These are phyloP conservation scores for Cervus canadensis DNA, from an alignment of 2,113 vertebrate genomes.

Conservation along the genomic window DNA sequence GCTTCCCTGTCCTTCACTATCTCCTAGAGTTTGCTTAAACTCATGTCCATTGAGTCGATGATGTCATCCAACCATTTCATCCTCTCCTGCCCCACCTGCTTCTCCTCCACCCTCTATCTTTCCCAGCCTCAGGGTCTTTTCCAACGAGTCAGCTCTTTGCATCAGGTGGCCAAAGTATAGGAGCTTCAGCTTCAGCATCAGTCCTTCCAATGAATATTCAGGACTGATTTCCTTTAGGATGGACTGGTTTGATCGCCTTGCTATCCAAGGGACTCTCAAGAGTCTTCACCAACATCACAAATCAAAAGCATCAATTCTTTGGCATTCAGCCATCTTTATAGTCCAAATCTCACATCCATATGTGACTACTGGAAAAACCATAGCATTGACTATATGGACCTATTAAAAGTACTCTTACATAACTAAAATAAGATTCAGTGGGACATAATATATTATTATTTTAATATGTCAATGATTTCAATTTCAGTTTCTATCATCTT, in stretches of 20 bases:
- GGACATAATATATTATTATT: neutral
- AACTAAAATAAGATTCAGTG: neutral
- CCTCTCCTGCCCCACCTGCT: neutral
- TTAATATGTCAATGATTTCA: neutral
- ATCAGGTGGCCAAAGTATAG: neutral
- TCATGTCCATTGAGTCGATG: neutral
- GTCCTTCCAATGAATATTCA: neutral
- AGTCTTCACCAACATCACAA: neutral
- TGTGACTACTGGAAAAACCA: neutral
- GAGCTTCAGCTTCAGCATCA: neutral
- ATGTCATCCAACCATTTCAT: neutral
- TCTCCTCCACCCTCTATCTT: neutral
- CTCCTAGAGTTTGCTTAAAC: neutral
- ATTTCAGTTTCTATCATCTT: neutral
- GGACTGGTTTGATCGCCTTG: rapidly evolving
- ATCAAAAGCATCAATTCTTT: neutral
- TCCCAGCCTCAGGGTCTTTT: neutral
- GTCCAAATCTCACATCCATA: neutral
- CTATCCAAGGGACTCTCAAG: neutral
- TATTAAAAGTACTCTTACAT: neutral
- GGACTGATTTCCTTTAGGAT: neutral
- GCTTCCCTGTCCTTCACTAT: neutral
- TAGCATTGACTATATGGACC: rapidly evolving
- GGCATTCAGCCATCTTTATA: neutral
- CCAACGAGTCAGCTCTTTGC: neutral